Base-by-base conservation (phyloP, 2,888 invertebrate genomes). In the Caenorhabditis sp. region DNA sequence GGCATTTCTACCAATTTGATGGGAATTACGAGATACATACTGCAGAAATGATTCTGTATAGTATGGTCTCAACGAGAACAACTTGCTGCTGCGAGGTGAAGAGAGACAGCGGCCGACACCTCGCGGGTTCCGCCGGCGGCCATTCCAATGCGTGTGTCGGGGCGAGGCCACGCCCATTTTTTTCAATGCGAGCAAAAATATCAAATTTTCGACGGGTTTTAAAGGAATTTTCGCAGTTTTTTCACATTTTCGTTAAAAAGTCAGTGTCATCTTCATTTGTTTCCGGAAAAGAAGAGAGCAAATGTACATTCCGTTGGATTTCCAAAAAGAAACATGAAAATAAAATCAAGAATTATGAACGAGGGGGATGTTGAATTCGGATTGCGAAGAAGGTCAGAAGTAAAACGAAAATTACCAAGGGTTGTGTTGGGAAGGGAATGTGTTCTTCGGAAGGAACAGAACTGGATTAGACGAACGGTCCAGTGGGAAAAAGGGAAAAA, bases 21-120 rank as follows among this genome's bases (percentile, higher is more conserved):
- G 83, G 85, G 72, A 68, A 83, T 80, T 79, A 82, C 74, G 82
- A 85, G 80, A 85, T 83, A 82, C 85, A 85, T 76, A 85, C 85
- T 85, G 80, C 85, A 85, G 85, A 85, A 85, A 85, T 82, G 85
- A 85, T 85, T 82, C 85, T 85, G 85, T 85, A 82, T 82, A 85
- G 85, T 85, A 85, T 83, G 85, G 82, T 85, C 80, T 85, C 85
- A 40, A 76, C 50, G 65, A 56, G 5, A 40, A 40, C 40, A 9
- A 40, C 40, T 40, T 15, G 32, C n/a, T n/a, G n/a, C n/a, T n/a
- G 32, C 32, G 5, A 9, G 32, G 5, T 32, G 32, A 32, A 4
- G 4, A 6, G 5, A 32, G 32, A 9, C 32, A 32, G 32, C 32
- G 9, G 32, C 32, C 32, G 32, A n/a, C n/a, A n/a, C n/a, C n/a